phyloP scores from a whole-genome alignment of 2,888 invertebrate genomes.

The Drosophila cognata region DNA sequence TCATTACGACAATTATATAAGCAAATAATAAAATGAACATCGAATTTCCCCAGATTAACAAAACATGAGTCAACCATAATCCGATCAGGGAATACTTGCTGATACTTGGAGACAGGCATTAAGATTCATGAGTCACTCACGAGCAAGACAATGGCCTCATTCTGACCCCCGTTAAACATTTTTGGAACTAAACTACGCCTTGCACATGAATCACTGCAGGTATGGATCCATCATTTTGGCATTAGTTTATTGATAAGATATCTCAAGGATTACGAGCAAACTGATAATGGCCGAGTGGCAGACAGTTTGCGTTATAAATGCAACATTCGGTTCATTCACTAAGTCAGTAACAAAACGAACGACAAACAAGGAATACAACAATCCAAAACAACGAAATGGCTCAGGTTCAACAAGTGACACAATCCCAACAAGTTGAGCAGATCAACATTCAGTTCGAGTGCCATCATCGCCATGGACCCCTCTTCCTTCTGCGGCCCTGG shows the following conservation, averaged over 20 bases:
- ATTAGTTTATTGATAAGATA: constrained; percentile 49
- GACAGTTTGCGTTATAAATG: constrained; percentile 45
- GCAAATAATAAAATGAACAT: not conserved
- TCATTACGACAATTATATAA: not conserved
- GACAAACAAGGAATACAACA: constrained; percentile 11
- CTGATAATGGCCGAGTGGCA: constrained; percentile 29
- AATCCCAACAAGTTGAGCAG: constrained; percentile 48
- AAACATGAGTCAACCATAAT: constrained; percentile 18
- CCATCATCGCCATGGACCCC: constrained; percentile 60
- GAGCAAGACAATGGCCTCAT: not conserved
- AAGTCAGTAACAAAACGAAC: constrained; percentile 41
- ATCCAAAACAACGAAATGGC: constrained; percentile 39
- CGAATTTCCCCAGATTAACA: not conserved
- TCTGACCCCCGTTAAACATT: not conserved
- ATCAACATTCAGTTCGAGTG: constrained; percentile 69
- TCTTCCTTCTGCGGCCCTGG: constrained; percentile 53
- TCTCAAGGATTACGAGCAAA: constrained; percentile 10
- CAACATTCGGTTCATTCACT: not conserved
- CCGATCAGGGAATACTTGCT: not conserved
- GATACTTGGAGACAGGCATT: constrained; percentile 2
- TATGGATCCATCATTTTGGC: constrained; percentile 41
- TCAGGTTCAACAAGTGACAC: constrained; percentile 48
- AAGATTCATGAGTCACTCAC: constrained; percentile 41
- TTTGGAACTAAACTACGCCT: not conserved
- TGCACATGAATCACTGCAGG: constrained; percentile 42